Evolutionary conservation across 2,113 vertebrate species (phyloP), one percentile per base, ranked within the genome.

Genomic region (Myotis yumanensis): DNA sequence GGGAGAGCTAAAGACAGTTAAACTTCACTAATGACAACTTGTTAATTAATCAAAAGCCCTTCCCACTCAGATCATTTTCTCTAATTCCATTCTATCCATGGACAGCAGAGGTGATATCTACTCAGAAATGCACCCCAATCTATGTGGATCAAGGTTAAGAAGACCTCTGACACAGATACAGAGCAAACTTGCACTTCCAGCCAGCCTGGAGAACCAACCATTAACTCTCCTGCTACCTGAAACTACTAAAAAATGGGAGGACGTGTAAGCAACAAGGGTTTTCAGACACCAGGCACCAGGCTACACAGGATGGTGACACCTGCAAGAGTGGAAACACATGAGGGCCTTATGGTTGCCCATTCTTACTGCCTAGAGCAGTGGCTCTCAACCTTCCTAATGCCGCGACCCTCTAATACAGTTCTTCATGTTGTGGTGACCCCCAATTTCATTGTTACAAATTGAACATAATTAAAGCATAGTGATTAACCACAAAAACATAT

Each of bases 221-320:
- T 9, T 77, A n/a, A 57, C 30, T 51, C 25, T 37, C 25, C 28
- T 11, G 18, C 11, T 7, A 3, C 46, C 35, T 12, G 22, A n/a
- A 57, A 43, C 22, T 46, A 46, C 6, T 23, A 4, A 32, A 54
- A 15, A 52, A 12, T 1, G 0, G 2, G 17, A 80, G 18, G 66
- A 43, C 43, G 82, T 2, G 9, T 0, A 1, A 35, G 23, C n/a
- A n/a, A 20, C 40, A 30, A 18, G 11, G 4, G 57, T 48, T 80
- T 69, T 43, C 73, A 51, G 37, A 72, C 6, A 32, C n/a, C 14
- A 4, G 12, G 25, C 5, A 17, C 2, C 23, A 68, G 43, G 14
- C 7, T 5, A 0, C 52, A 9, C 0, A 2, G 40, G 54, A 85
- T 0, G 4, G 71, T 6, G 9, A 62, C 0, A 23, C 69, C 28